Evolutionary conservation across 2,113 vertebrate species (phyloP), one percentile per base, ranked within the genome.

Genomic region (Abramis brama): DNA sequence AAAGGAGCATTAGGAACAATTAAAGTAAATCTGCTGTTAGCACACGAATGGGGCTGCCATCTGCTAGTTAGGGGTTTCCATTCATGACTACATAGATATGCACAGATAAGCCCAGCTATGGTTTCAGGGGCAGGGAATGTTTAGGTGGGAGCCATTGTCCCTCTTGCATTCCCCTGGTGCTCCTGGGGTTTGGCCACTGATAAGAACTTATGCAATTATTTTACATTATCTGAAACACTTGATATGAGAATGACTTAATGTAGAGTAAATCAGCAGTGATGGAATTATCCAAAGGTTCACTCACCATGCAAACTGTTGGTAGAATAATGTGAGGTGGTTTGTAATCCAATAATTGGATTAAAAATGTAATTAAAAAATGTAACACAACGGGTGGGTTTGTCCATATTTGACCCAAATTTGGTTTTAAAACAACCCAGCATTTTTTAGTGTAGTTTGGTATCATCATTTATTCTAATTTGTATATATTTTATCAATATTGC

Each of bases 31-130:
- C 89, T 93, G 87, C 30, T 33, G 89, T 96, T 95, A 94, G 92
- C 94, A 95, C 94, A 93, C 88, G 90, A 96, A 96, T 95, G 73
- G 91, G 90, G 55, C 74, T 66, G 83, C 94, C 94, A 94, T 94
- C 94, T 94, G 93, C 93, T 86, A 89, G 87, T 88, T 86, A 87
- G 87, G 89, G 87, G 86, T 86, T 85, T 79, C 80, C 73, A 89
- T 89, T 90, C 80, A 88, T 87, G 88, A 89, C 87, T 85, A 87
- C 89, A 86, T 88, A 82, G 87, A 90, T 89, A 86, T 89, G 86
- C 87, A 88, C 85, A 87, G 90, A 92, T 92, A 90, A 89, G 83
- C 82, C 45, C 33, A 68, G 74, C 83, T 55, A 83, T 62, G 74
- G 85, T 85, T 87, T 73, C 79, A 57, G 79, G 60, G 83, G 75